These are phyloP conservation scores for Lineus longissimus DNA, from an alignment of 1,140 invertebrate genomes.

Conservation along the genomic window DNA sequence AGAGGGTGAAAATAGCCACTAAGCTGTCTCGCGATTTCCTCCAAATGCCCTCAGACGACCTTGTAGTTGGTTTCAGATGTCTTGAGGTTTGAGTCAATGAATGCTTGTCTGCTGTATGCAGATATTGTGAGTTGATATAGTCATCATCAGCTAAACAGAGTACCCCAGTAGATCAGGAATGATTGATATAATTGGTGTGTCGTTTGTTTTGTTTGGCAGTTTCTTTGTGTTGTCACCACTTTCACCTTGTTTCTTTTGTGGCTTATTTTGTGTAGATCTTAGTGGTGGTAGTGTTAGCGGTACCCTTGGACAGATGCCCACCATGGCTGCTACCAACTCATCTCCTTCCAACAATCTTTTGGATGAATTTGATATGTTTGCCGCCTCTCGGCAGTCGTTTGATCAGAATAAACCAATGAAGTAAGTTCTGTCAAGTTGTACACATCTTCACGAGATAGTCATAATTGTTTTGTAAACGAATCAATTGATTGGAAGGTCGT, in stretches of 20 bases:
- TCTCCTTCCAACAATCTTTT: not conserved
- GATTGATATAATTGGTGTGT: not conserved
- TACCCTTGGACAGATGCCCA: not conserved
- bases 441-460: not conserved
- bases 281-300: not conserved
- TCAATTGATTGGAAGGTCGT: not conserved
- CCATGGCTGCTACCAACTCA: not conserved
- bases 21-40: no score
- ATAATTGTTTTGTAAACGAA: not conserved
- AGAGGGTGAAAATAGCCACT: no score
- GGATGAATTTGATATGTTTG: slow-evolving; percentile 87
- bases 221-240: not conserved
- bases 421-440: not conserved
- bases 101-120: no score
- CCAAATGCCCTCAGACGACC: no score
- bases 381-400: slow-evolving; percentile 69
- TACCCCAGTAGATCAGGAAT: no score
- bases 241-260: slow-evolving; percentile 1
- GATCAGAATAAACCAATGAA: slow-evolving; percentile 39
- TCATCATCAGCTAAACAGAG: not conserved
- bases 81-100: no score
- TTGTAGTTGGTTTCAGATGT: no score
- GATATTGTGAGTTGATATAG: no score
- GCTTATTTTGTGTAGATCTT: not conserved
- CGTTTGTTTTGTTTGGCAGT: not conserved